A percentile compares a stretch with the other conserved stretches of the same genome.
Evolutionary conservation across 2,113 vertebrate species (phyloP).

Genomic region (Ibidorhyncha struthersii): DNA sequence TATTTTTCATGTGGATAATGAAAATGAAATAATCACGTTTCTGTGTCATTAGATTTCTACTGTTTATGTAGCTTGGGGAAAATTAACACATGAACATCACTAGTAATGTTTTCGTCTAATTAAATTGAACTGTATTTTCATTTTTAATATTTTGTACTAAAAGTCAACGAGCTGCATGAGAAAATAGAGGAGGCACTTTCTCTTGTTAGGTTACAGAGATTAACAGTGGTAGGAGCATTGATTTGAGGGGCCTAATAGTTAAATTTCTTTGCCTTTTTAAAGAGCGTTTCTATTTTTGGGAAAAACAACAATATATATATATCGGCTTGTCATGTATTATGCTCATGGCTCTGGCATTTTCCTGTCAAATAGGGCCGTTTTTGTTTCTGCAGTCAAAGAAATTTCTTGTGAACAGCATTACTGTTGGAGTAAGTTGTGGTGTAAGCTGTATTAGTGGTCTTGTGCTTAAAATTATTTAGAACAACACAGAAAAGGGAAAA

Average conservation of each 20-base stretch:
- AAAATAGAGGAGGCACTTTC: neutral
- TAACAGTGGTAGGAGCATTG: neutral
- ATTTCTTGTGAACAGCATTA: neutral
- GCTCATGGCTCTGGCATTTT: slow-evolving; percentile 6
- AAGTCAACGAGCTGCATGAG: neutral
- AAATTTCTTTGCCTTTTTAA: slow-evolving; percentile 22
- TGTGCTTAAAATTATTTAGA: neutral
- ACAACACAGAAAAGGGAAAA: neutral
- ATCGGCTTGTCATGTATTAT: neutral
- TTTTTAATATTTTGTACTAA: slow-evolving; percentile 11
- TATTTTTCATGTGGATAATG: slow-evolving; percentile 38
- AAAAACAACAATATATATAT: neutral
- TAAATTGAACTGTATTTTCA: neutral
- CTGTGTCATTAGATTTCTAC: neutral
- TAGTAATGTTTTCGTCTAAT: neutral
- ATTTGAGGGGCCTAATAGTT: slow-evolving; percentile 15
- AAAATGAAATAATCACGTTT: neutral
- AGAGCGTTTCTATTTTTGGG: slow-evolving; percentile 7
- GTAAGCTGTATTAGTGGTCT: neutral
- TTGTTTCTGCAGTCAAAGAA: neutral
- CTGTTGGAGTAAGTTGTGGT: neutral
- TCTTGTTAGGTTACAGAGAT: neutral
- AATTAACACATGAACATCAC: neutral
- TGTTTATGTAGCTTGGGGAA: neutral
- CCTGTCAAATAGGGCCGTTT: neutral